A percentile compares a stretch with the other conserved stretches of the same genome.
Conservation (phyloP, 53 echinoderm and acorn worm species). For the Luidia sarsii region DNA sequence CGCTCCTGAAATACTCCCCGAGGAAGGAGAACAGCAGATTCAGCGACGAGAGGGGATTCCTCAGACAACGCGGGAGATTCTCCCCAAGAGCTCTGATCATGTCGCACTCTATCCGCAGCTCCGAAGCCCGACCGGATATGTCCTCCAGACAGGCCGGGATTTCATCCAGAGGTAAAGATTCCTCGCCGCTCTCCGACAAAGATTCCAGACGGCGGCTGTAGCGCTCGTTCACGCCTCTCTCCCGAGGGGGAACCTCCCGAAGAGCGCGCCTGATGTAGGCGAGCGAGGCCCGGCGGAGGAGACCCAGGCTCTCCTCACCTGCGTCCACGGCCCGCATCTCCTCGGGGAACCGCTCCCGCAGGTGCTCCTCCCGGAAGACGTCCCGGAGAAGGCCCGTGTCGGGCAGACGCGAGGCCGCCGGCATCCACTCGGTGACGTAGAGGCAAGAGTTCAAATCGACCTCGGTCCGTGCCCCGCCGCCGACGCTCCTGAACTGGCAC, state of each 20-base stretch:
- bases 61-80: constrained; percentile 75
- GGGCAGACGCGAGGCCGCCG: constrained; percentile 55
- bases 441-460: constrained; percentile 72
- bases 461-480: constrained; percentile 33
- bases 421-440: constrained; percentile 75
- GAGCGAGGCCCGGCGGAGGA: constrained; percentile 58
- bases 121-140: constrained; percentile 62
- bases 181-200: constrained; percentile 54
- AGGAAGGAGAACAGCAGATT: constrained; percentile 76
- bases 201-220: constrained; percentile 66
- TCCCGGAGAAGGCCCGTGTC: constrained; percentile 66
- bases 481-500: constrained; percentile 57
- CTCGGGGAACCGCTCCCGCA: constrained; percentile 49
- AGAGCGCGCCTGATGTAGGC: constrained; percentile 89
- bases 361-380: constrained; percentile 65
- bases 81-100: constrained; percentile 83
- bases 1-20: constrained; percentile 15
- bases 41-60: constrained; percentile 76
- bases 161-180: constrained; percentile 57
- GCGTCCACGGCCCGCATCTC: constrained; percentile 65
- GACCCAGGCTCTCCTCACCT: constrained; percentile 58
- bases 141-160: constrained; percentile 65
- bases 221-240: constrained; percentile 58
- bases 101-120: constrained; percentile 71
- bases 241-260: constrained; percentile 62